phyloP scores from a whole-genome alignment of 2,113 vertebrate species.

The Falco punctatus region DNA sequence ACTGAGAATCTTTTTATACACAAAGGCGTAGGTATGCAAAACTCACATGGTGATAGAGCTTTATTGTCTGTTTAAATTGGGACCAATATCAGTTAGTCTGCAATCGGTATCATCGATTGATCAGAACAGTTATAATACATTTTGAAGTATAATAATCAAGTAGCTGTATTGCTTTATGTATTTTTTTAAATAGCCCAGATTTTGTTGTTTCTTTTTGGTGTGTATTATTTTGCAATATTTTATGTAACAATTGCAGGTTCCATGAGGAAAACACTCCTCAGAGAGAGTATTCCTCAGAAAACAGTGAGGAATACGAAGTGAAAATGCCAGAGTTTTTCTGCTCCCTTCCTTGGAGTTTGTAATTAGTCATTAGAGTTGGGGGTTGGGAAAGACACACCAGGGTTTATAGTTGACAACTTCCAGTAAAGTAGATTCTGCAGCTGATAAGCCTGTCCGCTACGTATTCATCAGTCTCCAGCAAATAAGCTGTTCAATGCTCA shows the following conservation, averaged over 20 bases:
- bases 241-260: background rate
- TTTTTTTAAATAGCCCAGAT: background rate
- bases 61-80: background rate
- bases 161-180: background rate
- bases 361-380: background rate
- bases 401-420: background rate
- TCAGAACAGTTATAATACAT: background rate
- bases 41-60: background rate
- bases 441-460: background rate
- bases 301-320: background rate
- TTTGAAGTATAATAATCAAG: background rate
- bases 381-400: background rate
- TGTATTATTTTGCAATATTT: background rate
- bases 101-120: background rate
- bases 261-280: background rate
- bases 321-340: background rate
- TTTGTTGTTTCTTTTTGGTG: background rate
- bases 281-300: too few relatives aligned
- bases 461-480: background rate
- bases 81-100: background rate
- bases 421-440: background rate
- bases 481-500: background rate
- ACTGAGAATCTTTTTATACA: background rate
- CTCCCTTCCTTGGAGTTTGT: background rate
- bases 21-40: background rate